Evolutionary conservation across 2,888 invertebrate species (phyloP), one percentile per base, ranked within the genome.

Genomic region (Melieria picta): DNA sequence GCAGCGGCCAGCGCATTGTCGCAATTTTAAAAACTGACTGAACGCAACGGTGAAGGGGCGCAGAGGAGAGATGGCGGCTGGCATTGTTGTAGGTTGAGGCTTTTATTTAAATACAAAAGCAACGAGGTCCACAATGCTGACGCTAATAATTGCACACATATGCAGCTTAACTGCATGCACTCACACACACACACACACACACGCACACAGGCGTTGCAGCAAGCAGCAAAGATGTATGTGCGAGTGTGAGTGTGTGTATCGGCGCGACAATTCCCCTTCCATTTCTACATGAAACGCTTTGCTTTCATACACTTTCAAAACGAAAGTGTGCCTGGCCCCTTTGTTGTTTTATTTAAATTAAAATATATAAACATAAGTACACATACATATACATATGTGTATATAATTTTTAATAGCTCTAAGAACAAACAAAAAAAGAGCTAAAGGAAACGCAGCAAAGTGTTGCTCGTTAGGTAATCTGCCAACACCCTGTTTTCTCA

Each of bases 241-340:
- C 3, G 30, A 30, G 30, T 30, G 30, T 30, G 50, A 46, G 55
- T 55, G 63, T 58, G 69, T 72, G 65, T 75, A 74, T 72, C 72
- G 30, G 3, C 2, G 75, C 77, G 77, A 81, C 81, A 81, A 82
- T 81, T 79, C 79, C 77, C 79, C 79, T 81, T 80, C 79, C 79
- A 42, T 61, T 60, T 4, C 61, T 72, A 11, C n/a, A n/a, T 57
- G 45, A 50, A 62, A 30, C 30, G 30, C 10, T 56, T 69, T 63
- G 56, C 62, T 43, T 10, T 30, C 30, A 30, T 30, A 3, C 30
- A 30, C 16, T 30, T 30, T 30, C 30, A 30, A 30, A 30, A 30
- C 30, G 30, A 30, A 30, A 30, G 30, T 30, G 30, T 52, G 42
- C 61, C 52, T 56, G 56, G 43, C 13, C 13, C 52, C 13, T 52